phyloP scores from a whole-genome alignment of 2,113 vertebrate genomes.

The Microcebus ravelobensis region DNA sequence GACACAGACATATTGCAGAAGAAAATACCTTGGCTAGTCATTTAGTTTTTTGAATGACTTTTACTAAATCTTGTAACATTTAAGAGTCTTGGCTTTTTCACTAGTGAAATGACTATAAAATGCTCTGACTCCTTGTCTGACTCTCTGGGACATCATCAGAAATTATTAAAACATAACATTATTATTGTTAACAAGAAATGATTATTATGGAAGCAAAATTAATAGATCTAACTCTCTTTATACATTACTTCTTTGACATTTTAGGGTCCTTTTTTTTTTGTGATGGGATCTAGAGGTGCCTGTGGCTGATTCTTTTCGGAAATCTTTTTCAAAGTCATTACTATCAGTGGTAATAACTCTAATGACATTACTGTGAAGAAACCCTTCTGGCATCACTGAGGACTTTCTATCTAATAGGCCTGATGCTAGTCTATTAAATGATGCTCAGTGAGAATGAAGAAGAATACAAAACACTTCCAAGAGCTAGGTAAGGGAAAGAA shows the following conservation, averaged over 20 bases:
- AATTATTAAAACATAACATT: not conserved
- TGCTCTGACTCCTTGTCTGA: not conserved
- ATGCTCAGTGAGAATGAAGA: constrained; percentile 37
- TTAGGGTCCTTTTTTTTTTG: not conserved
- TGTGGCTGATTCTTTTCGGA: not conserved
- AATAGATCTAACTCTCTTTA: not conserved
- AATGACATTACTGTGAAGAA: not conserved
- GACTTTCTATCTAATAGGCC: constrained; percentile 14
- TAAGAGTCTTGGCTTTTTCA: not conserved
- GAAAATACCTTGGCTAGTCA: not conserved
- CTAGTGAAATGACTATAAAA: not conserved
- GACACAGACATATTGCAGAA: not conserved
- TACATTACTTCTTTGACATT: not conserved
- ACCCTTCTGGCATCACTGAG: not conserved
- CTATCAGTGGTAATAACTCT: not conserved
- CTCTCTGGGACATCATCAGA: not conserved
- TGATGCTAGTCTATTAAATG: not conserved
- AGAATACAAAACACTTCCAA: not conserved
- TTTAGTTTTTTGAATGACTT: constrained; percentile 18
- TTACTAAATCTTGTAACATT: not conserved
- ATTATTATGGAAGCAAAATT: not conserved
- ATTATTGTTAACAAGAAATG: not conserved
- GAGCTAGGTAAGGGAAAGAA: not conserved
- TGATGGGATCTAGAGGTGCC: not conserved
- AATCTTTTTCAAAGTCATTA: not conserved